Evolutionary conservation across 2,113 vertebrate species (phyloP).

Genomic region (Puntigrus tetrazona): DNA sequence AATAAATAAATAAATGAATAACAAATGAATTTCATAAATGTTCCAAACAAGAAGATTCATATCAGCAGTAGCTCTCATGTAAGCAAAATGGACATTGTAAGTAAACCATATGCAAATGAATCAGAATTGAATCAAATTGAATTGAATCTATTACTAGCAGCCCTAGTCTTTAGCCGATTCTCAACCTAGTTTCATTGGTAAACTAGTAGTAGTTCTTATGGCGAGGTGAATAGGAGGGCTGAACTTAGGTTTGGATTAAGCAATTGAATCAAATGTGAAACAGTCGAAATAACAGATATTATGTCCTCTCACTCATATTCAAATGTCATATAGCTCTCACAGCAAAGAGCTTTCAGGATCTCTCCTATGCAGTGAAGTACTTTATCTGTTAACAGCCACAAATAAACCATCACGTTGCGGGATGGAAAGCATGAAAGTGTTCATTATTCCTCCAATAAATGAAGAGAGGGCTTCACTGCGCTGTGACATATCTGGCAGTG

Average conservation of each 20-base stretch:
- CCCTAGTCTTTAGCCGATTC: neutral
- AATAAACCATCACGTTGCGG: slow-evolving; percentile 46
- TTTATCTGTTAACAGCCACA: slow-evolving; percentile 32
- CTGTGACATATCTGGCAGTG: slow-evolving; percentile 54
- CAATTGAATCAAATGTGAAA: neutral
- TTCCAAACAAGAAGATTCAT: too few species aligned
- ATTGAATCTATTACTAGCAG: neutral
- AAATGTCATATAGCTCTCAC: neutral
- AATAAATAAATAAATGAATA: too few species aligned
- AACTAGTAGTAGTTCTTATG: neutral
- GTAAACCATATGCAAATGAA: too few species aligned
- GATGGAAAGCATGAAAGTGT: slow-evolving; percentile 49
- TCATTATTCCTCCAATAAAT: slow-evolving; percentile 44
- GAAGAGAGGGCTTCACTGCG: slow-evolving; percentile 41
- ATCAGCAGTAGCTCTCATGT: too few species aligned
- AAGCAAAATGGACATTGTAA: too few species aligned
- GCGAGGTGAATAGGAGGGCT: neutral
- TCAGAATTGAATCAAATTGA: neutral
- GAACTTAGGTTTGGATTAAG: neutral
- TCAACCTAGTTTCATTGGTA: neutral
- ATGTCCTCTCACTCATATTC: neutral
- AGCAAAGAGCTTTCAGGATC: slow-evolving; percentile 13
- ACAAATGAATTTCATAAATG: too few species aligned
- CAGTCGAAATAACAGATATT: neutral
- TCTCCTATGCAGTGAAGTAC: neutral